These are phyloP conservation scores for Indicator maculatus DNA, from an alignment of 2,113 vertebrate species.

Conservation along the genomic window DNA sequence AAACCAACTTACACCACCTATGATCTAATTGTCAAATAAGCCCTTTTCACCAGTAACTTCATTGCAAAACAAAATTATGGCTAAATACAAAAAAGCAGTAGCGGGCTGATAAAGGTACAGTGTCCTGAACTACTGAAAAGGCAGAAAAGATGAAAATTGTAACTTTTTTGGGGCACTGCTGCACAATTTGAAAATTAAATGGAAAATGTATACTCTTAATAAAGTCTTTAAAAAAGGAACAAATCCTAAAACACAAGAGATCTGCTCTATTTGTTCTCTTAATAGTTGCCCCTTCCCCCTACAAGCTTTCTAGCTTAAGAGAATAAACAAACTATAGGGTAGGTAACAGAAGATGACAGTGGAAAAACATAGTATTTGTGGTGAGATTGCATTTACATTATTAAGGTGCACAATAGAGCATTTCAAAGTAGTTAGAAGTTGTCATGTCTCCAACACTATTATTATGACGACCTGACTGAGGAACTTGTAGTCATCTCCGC, in stretches of 20 bases:
- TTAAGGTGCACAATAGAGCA: neutral
- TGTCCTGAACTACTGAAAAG: conserved; percentile 14
- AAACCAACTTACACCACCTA: neutral
- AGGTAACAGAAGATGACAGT: neutral
- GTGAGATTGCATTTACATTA: neutral
- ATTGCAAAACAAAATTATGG: neutral
- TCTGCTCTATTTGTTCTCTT: neutral
- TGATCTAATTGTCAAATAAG: neutral
- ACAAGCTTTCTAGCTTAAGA: neutral
- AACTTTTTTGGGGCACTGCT: neutral
- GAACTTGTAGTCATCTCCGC: neutral
- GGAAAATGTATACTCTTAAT: neutral
- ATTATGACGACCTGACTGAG: neutral
- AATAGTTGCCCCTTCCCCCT: neutral
- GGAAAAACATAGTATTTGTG: neutral
- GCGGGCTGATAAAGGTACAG: neutral
- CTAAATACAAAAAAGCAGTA: neutral
- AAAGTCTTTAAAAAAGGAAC: neutral
- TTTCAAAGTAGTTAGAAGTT: neutral
- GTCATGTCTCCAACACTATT: neutral
- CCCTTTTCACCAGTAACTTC: neutral
- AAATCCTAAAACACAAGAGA: neutral
- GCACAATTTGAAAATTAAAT: neutral
- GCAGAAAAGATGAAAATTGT: neutral
- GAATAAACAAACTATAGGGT: neutral